Percentiles rank a stretch among this genome's conserved stretches.
Conservation (phyloP, 2,113 vertebrate genomes). For the Alexandromys fortis region DNA sequence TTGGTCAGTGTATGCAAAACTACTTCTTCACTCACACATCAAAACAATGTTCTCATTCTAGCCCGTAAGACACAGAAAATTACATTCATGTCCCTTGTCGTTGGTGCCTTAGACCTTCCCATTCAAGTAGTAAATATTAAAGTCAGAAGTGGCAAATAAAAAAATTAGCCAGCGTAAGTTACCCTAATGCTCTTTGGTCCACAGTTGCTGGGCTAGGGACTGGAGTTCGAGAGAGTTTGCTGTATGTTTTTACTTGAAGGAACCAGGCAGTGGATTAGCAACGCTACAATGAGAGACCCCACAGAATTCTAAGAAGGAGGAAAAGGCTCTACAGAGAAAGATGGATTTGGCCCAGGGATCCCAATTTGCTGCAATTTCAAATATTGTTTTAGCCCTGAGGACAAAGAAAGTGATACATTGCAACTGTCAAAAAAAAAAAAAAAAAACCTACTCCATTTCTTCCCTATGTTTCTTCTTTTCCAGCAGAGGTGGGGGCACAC, state of each 20-base stretch:
- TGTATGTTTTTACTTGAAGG: not conserved
- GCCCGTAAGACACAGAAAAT: not conserved
- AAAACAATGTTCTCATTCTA: not conserved
- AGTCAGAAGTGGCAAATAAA: not conserved
- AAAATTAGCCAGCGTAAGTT: not conserved
- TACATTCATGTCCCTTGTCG: not conserved
- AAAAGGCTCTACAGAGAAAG: conserved; percentile 53
- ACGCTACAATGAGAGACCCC: not conserved
- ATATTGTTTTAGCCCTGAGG: conserved; percentile 69
- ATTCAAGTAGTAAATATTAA: conserved; percentile 26
- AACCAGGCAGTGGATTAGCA: not conserved
- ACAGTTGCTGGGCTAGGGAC: not conserved
- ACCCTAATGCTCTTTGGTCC: not conserved
- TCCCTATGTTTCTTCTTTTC: conserved; percentile 38
- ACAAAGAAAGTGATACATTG: conserved; percentile 72
- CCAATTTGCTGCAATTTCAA: conserved; percentile 71
- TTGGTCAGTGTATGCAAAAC: not conserved
- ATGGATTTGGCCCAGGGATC: conserved; percentile 64
- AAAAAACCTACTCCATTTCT: conserved; percentile 13
- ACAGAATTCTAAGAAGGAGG: conserved; percentile 48
- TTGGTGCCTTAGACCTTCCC: not conserved
- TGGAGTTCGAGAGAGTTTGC: not conserved
- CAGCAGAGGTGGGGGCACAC: not conserved
- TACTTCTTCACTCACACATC: not conserved
- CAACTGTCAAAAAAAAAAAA: conserved; percentile 52